phyloP scores from a whole-genome alignment of 2,797 vertebrate species.

The Hipposideros larvatus region DNA sequence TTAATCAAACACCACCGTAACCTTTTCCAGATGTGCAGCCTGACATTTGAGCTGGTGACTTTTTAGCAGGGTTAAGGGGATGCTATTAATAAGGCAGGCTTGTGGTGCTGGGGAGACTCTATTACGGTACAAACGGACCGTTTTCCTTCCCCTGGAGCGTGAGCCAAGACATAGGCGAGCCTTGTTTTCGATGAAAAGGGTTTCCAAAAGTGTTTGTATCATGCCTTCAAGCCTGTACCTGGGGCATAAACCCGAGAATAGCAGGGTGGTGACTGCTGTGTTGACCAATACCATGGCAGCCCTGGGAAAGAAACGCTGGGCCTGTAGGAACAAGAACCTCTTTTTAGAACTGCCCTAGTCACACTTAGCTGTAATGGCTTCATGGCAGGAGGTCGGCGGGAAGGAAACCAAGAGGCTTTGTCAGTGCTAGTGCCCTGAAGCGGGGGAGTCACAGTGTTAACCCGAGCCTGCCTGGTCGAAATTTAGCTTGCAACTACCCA shows the following conservation, averaged over 20 bases:
- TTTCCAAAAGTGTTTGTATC: not conserved
- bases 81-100: conserved; percentile 12
- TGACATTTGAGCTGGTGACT: conserved; percentile 66
- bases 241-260: not conserved
- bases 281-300: not conserved
- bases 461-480: not conserved
- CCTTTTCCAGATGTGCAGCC: conserved; percentile 86
- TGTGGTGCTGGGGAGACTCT: conserved; percentile 39
- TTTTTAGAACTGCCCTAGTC: not conserved
- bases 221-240: not conserved
- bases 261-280: not conserved
- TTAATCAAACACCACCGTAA: conserved; percentile 85
- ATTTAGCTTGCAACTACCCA: conserved; percentile 5
- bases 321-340: not conserved
- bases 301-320: not conserved
- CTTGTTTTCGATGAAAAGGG: conserved; percentile 53
- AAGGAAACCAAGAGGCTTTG: not conserved
- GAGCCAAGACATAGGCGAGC: conserved; percentile 49
- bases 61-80: conserved; percentile 71
- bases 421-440: not conserved
- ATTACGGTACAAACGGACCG: not conserved
- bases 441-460: not conserved
- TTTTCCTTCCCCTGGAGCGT: conserved; percentile 59
- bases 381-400: not conserved
- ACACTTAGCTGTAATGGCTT: not conserved